Base-by-base conservation (phyloP, 2,113 vertebrate species). In the Chloropsis hardwickii region DNA sequence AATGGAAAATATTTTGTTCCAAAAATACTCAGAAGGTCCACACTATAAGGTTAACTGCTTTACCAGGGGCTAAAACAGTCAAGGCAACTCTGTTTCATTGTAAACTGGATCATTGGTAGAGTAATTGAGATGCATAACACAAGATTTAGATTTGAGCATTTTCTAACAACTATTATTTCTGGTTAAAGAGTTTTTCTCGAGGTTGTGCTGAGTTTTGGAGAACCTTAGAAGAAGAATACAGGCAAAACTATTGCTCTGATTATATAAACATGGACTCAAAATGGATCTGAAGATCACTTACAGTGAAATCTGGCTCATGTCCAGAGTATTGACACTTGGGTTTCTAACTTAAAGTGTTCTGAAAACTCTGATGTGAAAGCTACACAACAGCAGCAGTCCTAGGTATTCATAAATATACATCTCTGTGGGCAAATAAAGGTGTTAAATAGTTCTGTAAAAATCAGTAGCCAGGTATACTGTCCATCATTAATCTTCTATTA, bases 1-100 rank as follows among this genome's bases (percentile, higher is more conserved):
- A 90, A 87, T 88, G 76, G 50, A 86, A 96, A 74, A 82, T 92
- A 73, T 93, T 95, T 97, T 54, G 23, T 88, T 86, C 73, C 51
- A 90, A 42, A 92, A 92, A 94, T 86, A 66, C 81, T 95, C 80
- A 90, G n/a, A 94, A 81, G 64, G 45, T 79, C 94, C 61, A 82
- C 50, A 71, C 24, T 50, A 23, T 87, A 92, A 87, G 56, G 77
- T 92, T 92, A 88, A 84, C 35, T 86, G 39, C 56, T 86, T 69
- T 79, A 82, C 45, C 20, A 82, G n/a, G 29, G 60, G 29, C 44
- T 86, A 71, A 80, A 81, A 47, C 23, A 62, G 47, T 70, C 45
- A 80, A 66, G 45, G 10, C 47, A 87, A 9, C 8, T 84, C 65
- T 77, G 7, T 39, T 80, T 54, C 12, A 3, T 40, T 85, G 15